Base-by-base conservation (phyloP, 1,140 invertebrate genomes). In the Rhyacophila brunnea region DNA sequence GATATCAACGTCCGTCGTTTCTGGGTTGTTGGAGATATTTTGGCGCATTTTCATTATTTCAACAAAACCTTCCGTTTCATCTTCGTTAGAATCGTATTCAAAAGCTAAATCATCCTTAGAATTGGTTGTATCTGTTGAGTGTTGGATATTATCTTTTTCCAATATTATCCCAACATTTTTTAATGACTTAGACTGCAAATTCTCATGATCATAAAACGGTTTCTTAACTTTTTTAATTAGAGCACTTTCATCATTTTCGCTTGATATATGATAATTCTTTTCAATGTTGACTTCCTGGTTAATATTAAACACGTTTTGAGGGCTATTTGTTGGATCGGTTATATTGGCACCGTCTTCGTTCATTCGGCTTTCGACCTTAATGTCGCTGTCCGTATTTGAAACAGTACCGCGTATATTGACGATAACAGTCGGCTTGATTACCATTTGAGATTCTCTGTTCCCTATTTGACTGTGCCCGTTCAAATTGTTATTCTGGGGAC, bases 401-500 rank as follows among this genome's bases (percentile, higher is more conserved):
- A 77, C 68, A 1, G 73, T 70, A 2, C 75, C 75, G 46, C 75
- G 65, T 42, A 79, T 71, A 49, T 79, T 79, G 0, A 79, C 73
- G 13, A 79, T 77, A 1, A 78, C 74, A 0, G 74, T 78, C 0
- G 77, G 77, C 57, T 77, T 78, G 0, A 79, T 69, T 0, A 79
- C 74, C 17, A 74, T 77, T 68, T 79, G 75, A 9, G 71, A 71
- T 65, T 79, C 74, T 14, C 75, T 68, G 54, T 79, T 69, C 1
- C 77, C 77, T 4, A 79, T 77, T 60, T 79, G 75, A 62, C 75
- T 79, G 51, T 73, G 69, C 9, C 74, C 75, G 20, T 68, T 58
- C 68, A 78, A 71, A 45, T 66, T 69, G 45, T 77, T 79, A 9
- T 64, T 66, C n/a, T 71, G 60, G 4, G 71, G 72, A 34, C 56